A percentile compares a stretch with the other conserved stretches of the same genome.
Conservation (phyloP, 2,888 invertebrate genomes). For the Agonopterix heracliana region DNA sequence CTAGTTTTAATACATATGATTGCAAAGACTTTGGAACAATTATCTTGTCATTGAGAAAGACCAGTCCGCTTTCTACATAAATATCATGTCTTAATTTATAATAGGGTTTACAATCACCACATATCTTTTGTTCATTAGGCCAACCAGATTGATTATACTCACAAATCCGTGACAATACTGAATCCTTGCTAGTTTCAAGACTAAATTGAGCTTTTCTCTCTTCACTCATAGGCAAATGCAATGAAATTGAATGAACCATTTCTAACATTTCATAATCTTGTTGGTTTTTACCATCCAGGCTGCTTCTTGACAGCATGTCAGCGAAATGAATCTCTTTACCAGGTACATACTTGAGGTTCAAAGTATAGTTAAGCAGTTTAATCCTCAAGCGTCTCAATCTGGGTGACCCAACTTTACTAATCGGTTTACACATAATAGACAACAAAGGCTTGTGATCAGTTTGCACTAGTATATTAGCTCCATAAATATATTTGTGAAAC, state of each 20-base stretch:
- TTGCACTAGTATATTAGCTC: conserved; percentile 2
- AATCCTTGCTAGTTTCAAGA: neutral
- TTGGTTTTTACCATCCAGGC: conserved; percentile 1
- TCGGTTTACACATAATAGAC: conserved; percentile 2
- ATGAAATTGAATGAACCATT: conserved; percentile 6
- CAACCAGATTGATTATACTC: neutral
- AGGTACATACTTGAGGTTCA: neutral
- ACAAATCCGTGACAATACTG: neutral
- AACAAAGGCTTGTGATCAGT: conserved; percentile 6
- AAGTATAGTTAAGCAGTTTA: conserved; percentile 1
- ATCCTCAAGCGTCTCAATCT: conserved; percentile 1
- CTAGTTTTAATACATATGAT: conserved; percentile 6
- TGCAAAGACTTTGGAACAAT: conserved; percentile 7
- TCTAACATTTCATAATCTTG: conserved; percentile 4
- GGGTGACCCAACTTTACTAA: neutral
- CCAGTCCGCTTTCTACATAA: conserved; percentile 9
- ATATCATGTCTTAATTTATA: conserved; percentile 9
- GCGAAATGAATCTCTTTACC: conserved; percentile 4
- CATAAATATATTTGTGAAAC: conserved; percentile 7
- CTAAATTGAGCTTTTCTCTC: conserved; percentile 6
- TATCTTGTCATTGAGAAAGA: conserved; percentile 10
- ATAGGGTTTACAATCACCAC: neutral
- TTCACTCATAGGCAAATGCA: conserved; percentile 10
- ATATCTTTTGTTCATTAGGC: neutral
- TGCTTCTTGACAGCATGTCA: conserved; percentile 8